Percentiles rank a stretch among this genome's conserved stretches.
Conservation (phyloP, 2,888 invertebrate genomes). For the Lasioglossum lativentre region DNA sequence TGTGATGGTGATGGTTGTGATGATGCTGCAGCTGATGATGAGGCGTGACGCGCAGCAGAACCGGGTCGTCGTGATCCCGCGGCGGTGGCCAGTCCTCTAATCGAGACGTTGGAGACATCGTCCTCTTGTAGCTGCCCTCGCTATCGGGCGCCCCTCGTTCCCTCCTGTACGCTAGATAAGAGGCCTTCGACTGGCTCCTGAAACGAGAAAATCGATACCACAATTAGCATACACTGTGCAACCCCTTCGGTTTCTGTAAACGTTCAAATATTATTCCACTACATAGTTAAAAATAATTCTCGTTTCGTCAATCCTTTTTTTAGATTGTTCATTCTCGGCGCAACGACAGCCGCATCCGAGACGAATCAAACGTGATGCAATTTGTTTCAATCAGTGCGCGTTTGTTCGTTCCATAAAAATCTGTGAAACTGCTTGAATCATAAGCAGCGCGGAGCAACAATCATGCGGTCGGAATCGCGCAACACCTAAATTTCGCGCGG, state of each 20-base stretch:
- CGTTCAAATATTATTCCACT: too few relatives aligned
- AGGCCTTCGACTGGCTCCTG: constrained; percentile 92
- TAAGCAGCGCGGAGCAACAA: not conserved
- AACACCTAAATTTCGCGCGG: constrained; percentile 4
- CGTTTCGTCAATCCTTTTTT: not conserved
- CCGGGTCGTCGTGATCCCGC: constrained; percentile 80
- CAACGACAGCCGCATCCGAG: not conserved
- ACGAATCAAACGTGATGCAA: not conserved
- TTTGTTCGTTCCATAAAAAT: not conserved
- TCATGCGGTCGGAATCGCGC: not conserved
- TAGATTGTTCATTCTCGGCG: not conserved
- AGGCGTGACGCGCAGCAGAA: constrained; percentile 80
- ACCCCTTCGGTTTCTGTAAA: not conserved
- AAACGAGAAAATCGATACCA: constrained; percentile 69
- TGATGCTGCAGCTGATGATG: constrained; percentile 73
- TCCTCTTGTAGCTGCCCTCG: constrained; percentile 91
- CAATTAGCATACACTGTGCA: not conserved
- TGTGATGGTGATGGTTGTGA: constrained; percentile 61
- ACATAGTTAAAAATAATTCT: not conserved
- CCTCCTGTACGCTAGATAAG: constrained; percentile 90
- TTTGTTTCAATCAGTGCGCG: not conserved
- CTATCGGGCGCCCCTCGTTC: constrained; percentile 89
- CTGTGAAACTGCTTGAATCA: too few relatives aligned
- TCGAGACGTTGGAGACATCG: constrained; percentile 88
- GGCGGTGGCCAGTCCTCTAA: constrained; percentile 80